Conservation (phyloP, 2,888 invertebrate species). For the Cactoblastis cactorum region DNA sequence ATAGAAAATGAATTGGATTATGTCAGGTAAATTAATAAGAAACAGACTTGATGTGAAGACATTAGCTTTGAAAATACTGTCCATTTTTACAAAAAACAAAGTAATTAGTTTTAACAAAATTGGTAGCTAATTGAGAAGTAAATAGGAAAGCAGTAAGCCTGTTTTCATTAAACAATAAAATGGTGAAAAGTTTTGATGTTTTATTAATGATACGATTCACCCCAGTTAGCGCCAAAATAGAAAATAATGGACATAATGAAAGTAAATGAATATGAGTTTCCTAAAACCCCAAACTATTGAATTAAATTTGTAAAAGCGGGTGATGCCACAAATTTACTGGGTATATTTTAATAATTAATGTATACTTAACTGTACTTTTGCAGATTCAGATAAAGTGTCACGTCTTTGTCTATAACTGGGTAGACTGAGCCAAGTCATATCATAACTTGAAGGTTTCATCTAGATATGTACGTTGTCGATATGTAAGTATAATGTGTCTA, state of each 20-base stretch:
- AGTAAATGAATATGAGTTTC: slow-evolving; percentile 1
- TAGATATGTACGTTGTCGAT: too few species aligned
- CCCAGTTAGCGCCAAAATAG: background rate
- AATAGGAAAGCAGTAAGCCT: background rate
- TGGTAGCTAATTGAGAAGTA: background rate
- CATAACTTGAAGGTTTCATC: too few species aligned
- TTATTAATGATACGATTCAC: slow-evolving; percentile 1
- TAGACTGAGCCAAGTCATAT: too few species aligned
- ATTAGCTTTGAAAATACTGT: background rate
- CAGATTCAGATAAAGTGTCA: too few species aligned
- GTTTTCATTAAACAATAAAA: background rate
- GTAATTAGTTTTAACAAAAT: background rate
- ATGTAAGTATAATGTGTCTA: too few species aligned
- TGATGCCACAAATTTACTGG: too few species aligned
- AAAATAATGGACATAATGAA: slow-evolving; percentile 7
- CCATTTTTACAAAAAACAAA: background rate
- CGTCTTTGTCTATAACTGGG: too few species aligned
- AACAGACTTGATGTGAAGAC: background rate
- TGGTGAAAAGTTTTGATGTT: background rate
- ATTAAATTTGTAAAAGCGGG: background rate
- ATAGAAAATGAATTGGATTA: background rate
- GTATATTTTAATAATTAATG: too few species aligned
- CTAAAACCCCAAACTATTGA: background rate
- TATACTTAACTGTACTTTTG: too few species aligned
- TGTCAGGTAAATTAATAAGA: background rate